A percentile compares a stretch with the other conserved stretches of the same genome.
Conservation (phyloP, 30 jellyfish, hydroid and myxozoan species). For the Hydra vulgaris region DNA sequence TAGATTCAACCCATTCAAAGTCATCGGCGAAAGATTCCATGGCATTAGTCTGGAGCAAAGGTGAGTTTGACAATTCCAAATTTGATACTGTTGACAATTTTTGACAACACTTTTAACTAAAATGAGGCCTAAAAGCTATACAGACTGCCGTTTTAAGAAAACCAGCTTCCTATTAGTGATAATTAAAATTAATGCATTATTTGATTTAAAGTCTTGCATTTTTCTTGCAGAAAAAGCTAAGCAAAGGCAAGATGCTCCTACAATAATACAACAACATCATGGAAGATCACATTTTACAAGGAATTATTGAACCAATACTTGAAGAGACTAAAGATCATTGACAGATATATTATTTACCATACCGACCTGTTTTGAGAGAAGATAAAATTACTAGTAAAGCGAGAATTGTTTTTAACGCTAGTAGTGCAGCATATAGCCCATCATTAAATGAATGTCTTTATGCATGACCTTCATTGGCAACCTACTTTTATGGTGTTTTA, state of each 20-base stretch:
- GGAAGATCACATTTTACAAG: neutral
- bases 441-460: conserved; percentile 2
- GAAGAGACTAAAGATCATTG: neutral
- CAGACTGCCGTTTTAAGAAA: neutral
- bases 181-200: neutral
- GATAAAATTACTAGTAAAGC: neutral
- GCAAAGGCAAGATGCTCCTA: neutral
- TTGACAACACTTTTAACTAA: neutral
- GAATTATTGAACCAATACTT: neutral
- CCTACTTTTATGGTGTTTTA: neutral
- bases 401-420: neutral
- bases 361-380: conserved; percentile 4
- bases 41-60: neutral
- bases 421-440: neutral
- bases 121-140: conserved; percentile 1
- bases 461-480: neutral
- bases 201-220: neutral
- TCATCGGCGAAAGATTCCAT: neutral
- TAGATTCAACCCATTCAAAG: neutral
- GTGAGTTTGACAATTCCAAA: neutral
- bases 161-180: neutral
- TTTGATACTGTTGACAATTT: neutral
- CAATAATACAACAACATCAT: neutral
- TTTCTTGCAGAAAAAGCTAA: neutral
- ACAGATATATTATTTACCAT: neutral